phyloP scores from a whole-genome alignment of 2,113 vertebrate species.

The Cheilinus undulatus region DNA sequence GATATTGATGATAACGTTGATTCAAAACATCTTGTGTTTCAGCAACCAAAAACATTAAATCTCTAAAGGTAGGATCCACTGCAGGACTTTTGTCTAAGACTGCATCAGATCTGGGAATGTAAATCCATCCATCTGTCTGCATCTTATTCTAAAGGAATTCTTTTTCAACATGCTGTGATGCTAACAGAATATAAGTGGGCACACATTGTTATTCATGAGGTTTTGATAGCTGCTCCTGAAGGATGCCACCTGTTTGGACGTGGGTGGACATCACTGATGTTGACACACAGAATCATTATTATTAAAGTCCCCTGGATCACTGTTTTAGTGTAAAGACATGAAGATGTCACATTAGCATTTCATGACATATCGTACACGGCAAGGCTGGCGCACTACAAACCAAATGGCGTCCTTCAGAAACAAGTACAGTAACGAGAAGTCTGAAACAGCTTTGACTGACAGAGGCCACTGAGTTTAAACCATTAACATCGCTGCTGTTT shows the following conservation, averaged over 20 bases:
- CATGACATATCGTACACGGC: slow-evolving; percentile 4
- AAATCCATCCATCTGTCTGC: neutral
- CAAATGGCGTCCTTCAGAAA: slow-evolving; percentile 8
- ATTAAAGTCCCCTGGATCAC: slow-evolving; percentile 16
- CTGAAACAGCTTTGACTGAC: slow-evolving; percentile 9
- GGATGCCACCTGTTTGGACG: slow-evolving; percentile 56
- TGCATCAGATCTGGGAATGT: neutral
- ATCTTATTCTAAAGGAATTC: neutral
- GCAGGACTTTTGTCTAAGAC: neutral
- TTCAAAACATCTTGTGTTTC: too few species aligned
- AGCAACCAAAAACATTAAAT: too few species aligned
- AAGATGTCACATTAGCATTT: slow-evolving; percentile 27
- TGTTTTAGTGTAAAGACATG: slow-evolving; percentile 10
- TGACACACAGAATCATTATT: slow-evolving; percentile 40
- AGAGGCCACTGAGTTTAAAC: neutral
- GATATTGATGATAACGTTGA: too few species aligned
- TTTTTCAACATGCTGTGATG: slow-evolving; percentile 1
- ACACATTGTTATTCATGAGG: slow-evolving; percentile 34
- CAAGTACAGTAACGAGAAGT: slow-evolving; percentile 1
- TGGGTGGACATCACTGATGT: slow-evolving; percentile 42
- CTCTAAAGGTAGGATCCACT: too few species aligned
- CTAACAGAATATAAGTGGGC: slow-evolving; percentile 23
- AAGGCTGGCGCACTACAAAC: slow-evolving; percentile 2
- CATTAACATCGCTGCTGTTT: slow-evolving; percentile 16
- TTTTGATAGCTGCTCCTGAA: slow-evolving; percentile 33